A percentile compares a stretch with the other conserved stretches of the same genome.
Evolutionary conservation across 2,113 vertebrate genomes (phyloP).

Genomic region (Pseudonaja textilis): DNA sequence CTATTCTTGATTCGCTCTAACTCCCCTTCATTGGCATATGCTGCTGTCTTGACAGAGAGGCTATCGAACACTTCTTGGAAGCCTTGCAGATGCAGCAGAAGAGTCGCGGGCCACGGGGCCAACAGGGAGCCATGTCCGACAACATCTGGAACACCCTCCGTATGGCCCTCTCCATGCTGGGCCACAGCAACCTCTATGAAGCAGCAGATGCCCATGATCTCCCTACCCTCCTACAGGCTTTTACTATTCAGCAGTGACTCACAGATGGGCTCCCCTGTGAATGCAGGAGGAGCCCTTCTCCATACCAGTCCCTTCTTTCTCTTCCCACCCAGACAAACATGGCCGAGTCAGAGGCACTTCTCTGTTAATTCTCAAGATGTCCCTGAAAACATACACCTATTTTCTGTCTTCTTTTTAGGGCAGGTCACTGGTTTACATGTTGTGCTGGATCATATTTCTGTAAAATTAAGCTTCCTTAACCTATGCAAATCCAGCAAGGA

Average conservation of each 20-base stretch:
- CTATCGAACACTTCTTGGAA: slow-evolving; percentile 96
- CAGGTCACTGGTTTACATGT: not conserved
- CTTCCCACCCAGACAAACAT: slow-evolving; percentile 28
- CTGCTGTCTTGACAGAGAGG: slow-evolving; percentile 78
- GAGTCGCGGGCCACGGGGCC: slow-evolving; percentile 70
- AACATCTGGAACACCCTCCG: slow-evolving; percentile 98
- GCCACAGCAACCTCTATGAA: slow-evolving; percentile 89
- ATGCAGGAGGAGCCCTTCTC: slow-evolving; percentile 57
- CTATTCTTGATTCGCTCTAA: not conserved
- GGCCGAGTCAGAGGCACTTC: not conserved
- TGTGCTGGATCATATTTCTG: slow-evolving; percentile 6
- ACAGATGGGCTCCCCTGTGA: slow-evolving; percentile 67
- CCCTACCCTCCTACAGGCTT: slow-evolving; percentile 81
- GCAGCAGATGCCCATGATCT: slow-evolving; percentile 89
- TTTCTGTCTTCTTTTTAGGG: not conserved
- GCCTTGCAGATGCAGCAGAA: slow-evolving; percentile 91
- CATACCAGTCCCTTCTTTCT: slow-evolving; percentile 55
- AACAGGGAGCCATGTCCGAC: slow-evolving; percentile 86
- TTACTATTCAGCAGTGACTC: slow-evolving; percentile 85
- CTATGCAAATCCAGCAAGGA: slow-evolving; percentile 15
- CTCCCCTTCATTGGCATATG: not conserved
- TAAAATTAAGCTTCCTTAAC: slow-evolving; percentile 13
- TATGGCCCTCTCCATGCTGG: slow-evolving; percentile 97
- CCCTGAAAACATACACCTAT: not conserved
- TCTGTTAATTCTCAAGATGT: not conserved